Evolutionary conservation across 2,797 vertebrate genomes (phyloP), one percentile per base, ranked within the genome.

Genomic region (Diplodus puntazzo): DNA sequence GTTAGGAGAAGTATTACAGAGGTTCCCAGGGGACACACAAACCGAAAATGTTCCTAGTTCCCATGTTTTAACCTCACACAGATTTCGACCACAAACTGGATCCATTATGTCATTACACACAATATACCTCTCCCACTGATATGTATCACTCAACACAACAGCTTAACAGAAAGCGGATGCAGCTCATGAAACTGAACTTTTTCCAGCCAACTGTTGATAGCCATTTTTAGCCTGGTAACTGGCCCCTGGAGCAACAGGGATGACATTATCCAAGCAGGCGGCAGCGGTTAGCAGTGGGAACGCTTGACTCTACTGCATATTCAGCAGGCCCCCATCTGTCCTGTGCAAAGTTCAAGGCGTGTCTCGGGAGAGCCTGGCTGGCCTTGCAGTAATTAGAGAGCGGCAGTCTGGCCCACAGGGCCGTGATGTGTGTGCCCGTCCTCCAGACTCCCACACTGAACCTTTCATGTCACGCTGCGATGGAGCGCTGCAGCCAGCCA

Each of bases 341-440:
- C 91, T 94, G 92, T 92, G 92, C 88, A 95, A 94, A 95, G 94
- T 95, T 94, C 93, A 95, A 93, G 94, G 93, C 92, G 87, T 91
- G 92, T 91, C 93, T 94, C 92, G 82, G 90, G 92, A 94, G 93
- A 91, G 89, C 70, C 84, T 86, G 86, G 85, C 81, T 87, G 81
- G 89, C 92, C 92, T 84, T 79, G 62, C 88, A 73, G 93, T 95
- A 95, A 95, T 96, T 95, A 95, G 91, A 95, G 95, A 91, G 93
- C 71, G 89, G 90, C 90, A 81, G 93, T 94, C 90, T 94, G 89
- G 87, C 90, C 90, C 91, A 89, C 87, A 87, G 82, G 90, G 87
- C 88, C 83, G 75, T 69, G 72, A 85, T 89, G 86, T 91, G 83
- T 91, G 82, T 76, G 84, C 86, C 86, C 79, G 77, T 90, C 83